Evolutionary conservation across 1,140 invertebrate species (phyloP), one percentile per base, ranked within the genome.

Genomic region (Sarcophaga peregrina): DNA sequence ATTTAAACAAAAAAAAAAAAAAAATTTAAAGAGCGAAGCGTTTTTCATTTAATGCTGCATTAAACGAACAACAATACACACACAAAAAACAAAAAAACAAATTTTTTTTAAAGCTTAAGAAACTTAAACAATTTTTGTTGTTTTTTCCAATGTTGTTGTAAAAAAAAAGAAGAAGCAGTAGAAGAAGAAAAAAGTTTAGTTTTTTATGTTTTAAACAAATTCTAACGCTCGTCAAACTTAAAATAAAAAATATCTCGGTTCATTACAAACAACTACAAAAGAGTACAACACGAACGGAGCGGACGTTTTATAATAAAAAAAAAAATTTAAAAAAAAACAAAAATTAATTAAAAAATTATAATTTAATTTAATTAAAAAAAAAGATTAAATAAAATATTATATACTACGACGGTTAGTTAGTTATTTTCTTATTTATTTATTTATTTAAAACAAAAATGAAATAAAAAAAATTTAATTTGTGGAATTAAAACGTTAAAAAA

Each of bases 31-130:
- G 62, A 68, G 62, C 62, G 62, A 37, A 68, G 62, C 62, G 62
- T 68, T 68, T 68, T 68, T 68, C 17, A 68, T 68, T 37, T 37
- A 68, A 20, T 68, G 62, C 62, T 68, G 62, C 62, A 68, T 68
- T 68, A 10, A 68, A 68, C 25, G 25, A 68, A n/a, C 11, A 13
- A 62, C 54, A 15, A 15, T 15, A 13, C 11, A 68, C 62, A 68
- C 17, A 68, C 9, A 68, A 68, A n/a, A 68, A 68, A 68, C 7
- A 10, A 17, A 68, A 4, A 68, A 68, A 68, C 17, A 68, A 37
- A 37, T 37, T 37, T 37, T 37, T 37, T 37, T 37, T 37, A 37
- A 37, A 37, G 25, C 25, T 37, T 37, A 37, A 37, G 25, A 37
- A 37, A 37, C 25, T 37, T 37, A 37, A 37, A 37, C 25, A 37